These are phyloP conservation scores for Rattus norvegicus DNA, from an alignment of 2,113 vertebrate species.

Conservation along the genomic window DNA sequence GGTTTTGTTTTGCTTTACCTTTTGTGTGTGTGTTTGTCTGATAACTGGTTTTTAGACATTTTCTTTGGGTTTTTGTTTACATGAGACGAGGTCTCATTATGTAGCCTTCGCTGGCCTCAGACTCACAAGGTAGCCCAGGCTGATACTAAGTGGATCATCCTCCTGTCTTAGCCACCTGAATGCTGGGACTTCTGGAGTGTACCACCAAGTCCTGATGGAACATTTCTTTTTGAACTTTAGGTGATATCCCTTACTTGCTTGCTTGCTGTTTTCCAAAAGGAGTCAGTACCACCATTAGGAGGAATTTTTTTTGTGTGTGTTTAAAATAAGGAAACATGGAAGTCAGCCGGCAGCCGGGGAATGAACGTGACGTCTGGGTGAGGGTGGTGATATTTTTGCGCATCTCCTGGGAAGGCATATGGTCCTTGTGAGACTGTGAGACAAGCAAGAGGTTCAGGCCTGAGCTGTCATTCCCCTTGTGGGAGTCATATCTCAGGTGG, in stretches of 20 bases:
- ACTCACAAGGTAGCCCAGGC: background rate
- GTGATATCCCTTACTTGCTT: background rate
- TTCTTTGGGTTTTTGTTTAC: background rate
- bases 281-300: background rate
- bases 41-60: background rate
- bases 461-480: background rate
- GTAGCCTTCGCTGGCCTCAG: background rate
- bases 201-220: background rate
- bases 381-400: slow-evolving; percentile 77
- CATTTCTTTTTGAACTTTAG: background rate
- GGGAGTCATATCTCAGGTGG: background rate
- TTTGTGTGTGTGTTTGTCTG: background rate
- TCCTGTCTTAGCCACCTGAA: background rate
- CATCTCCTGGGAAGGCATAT: slow-evolving; percentile 65
- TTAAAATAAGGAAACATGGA: slow-evolving; percentile 50
- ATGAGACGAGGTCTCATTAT: background rate
- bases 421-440: slow-evolving; percentile 54
- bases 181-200: background rate
- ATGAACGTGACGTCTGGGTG: slow-evolving; percentile 61
- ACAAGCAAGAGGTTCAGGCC: background rate
- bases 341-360: slow-evolving; percentile 45
- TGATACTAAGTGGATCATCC: background rate
- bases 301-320: background rate
- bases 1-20: background rate
- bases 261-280: background rate